Percentiles rank a stretch among this genome's conserved stretches.
phyloP scores from a whole-genome alignment of 2,888 invertebrate genomes.

The Lithophane leautieri region DNA sequence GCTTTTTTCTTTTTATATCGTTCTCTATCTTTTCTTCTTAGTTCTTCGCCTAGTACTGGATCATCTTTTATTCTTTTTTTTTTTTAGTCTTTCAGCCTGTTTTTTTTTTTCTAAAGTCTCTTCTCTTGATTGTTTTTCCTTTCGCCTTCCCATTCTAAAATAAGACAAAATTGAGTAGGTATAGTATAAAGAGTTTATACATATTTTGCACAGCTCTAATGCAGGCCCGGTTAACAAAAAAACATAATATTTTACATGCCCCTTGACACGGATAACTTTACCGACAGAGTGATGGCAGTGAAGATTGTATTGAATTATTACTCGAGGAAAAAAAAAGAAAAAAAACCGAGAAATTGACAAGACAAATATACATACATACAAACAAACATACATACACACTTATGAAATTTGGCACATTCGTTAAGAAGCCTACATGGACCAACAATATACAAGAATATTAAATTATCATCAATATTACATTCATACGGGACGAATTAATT shows the following conservation, averaged over 20 bases:
- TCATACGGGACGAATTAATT: not conserved
- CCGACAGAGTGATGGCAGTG: not conserved
- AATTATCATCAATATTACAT: constrained; percentile 2
- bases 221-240: constrained; percentile 4
- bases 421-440: not conserved
- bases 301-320: not conserved
- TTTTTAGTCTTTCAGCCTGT: constrained; percentile 5
- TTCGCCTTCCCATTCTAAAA: constrained; percentile 3
- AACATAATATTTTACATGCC: not conserved
- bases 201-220: not conserved
- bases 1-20: constrained; percentile 25
- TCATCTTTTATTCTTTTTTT: constrained; percentile 4
- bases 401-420: constrained; percentile 1
- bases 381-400: not conserved
- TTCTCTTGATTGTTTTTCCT: constrained; percentile 8
- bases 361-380: not conserved
- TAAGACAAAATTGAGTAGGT: constrained; percentile 2
- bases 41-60: constrained; percentile 5
- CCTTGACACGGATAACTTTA: constrained; percentile 3
- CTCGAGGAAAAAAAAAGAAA: not conserved
- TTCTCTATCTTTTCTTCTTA: constrained; percentile 27
- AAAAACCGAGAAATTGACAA: not conserved
- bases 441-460: constrained; percentile 1
- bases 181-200: too few relatives aligned
- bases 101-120: constrained; percentile 16